Evolutionary conservation across 2,888 invertebrate species (phyloP), one percentile per base, ranked within the genome.

Genomic region (Tenthredo mesomela): DNA sequence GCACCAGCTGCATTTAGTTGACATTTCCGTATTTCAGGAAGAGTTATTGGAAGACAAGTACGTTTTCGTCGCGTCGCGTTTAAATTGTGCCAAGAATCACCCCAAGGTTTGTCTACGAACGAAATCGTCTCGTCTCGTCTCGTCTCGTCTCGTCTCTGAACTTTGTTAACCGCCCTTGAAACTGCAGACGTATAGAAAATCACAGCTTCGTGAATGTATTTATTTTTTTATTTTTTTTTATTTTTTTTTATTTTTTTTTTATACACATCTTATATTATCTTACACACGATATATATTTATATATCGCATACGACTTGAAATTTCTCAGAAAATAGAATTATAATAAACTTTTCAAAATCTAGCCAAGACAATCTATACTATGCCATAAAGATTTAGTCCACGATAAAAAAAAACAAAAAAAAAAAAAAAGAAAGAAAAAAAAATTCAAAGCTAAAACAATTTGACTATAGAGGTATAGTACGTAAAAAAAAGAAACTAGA

Each of bases 81-180:
- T 33, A 61, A 61, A 58, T 61, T 25, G 80, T 80, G 80, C 80
- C 80, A 80, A 80, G 61, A 80, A 50, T 50, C 5, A 80, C 4
- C 80, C 80, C 80, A 80, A 80, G 80, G 80, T 80, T 80, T 80
- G 33, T 80, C 58, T 58, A 25, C 58, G 29, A 77, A 33, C 54
- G 77, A 77, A 54, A 77, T 3, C 33, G 77, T 77, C 77, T 54
- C 47, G 37, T 37, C 33, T 33, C 2, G 29, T 33, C 29, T 33
- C 29, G 29, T 33, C 0, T n/a, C n/a, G n/a, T n/a, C 33, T 33
- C 65, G 77, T 77, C 33, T 77, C 50, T 80, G 80, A 80, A 80
- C 61, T 80, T 61, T 80, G 80, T 37, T 61, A 80, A 80, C 40
- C 61, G 80, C 80, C 80, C 80, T 80, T 80, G 80, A 80, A 80